Conservation (phyloP, 2,888 invertebrate species). For the Atethmia centrago region DNA sequence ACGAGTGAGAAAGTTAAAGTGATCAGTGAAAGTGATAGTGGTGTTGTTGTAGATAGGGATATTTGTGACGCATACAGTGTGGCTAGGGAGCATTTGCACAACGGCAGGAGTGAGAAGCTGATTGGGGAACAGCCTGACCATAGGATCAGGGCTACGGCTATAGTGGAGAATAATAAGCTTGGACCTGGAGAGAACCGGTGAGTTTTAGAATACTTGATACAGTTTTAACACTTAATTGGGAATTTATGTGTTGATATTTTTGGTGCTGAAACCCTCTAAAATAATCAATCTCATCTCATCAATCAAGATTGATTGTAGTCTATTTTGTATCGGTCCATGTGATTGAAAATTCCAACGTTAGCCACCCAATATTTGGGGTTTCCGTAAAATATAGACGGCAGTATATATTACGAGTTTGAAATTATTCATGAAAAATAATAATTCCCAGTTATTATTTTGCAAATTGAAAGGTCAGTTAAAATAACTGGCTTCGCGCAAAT, state of each 20-base stretch:
- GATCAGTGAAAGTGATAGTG: slow-evolving; percentile 77
- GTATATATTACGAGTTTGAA: too few relatives aligned
- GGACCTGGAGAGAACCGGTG: slow-evolving; percentile 91
- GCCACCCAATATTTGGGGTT: neutral
- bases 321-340: neutral
- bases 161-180: slow-evolving; percentile 91
- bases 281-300: neutral
- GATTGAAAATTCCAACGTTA: neutral
- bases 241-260: neutral
- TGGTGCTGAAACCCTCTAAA: neutral
- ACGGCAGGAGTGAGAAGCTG: slow-evolving; percentile 94
- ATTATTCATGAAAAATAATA: neutral
- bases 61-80: slow-evolving; percentile 87
- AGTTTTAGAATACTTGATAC: slow-evolving; percentile 70
- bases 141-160: slow-evolving; percentile 91
- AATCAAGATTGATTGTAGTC: neutral
- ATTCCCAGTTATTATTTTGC: neutral
- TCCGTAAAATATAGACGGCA: neutral
- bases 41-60: slow-evolving; percentile 84
- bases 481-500: neutral
- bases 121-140: slow-evolving; percentile 92
- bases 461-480: slow-evolving; percentile 6
- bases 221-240: neutral
- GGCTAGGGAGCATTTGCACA: slow-evolving; percentile 87
- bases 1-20: slow-evolving; percentile 83